phyloP scores from a whole-genome alignment of 1,140 invertebrate genomes.

The Bathynomus jamesi region DNA sequence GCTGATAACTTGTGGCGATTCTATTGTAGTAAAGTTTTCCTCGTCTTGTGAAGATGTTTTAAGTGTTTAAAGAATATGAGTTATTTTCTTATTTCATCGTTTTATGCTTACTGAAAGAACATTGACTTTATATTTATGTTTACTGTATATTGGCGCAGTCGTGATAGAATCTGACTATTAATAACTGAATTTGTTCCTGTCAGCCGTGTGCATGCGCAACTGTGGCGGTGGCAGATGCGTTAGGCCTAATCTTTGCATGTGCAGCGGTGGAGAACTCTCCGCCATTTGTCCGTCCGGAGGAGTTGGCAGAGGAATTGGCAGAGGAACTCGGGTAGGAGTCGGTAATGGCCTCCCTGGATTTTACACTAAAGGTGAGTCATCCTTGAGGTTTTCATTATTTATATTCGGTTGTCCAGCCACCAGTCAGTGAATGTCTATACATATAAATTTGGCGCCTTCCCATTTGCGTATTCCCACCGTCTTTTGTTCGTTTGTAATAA shows the following conservation, averaged over 20 bases:
- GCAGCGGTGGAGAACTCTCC: conserved; percentile 50
- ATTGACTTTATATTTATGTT: neutral
- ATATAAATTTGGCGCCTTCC: no score
- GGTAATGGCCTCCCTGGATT: no score
- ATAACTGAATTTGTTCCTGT: neutral
- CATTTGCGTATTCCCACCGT: no score
- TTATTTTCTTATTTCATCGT: neutral
- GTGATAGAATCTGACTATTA: neutral
- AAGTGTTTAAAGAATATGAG: neutral
- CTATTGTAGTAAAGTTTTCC: no score
- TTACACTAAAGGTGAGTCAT: no score
- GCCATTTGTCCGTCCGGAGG: conserved; percentile 36
- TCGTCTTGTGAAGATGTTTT: neutral
- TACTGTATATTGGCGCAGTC: neutral
- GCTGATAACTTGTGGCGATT: no score
- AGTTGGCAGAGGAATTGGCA: conserved; percentile 8
- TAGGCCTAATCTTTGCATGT: conserved; percentile 72
- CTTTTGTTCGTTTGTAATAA: no score
- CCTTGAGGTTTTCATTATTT: no score
- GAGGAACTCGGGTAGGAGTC: neutral
- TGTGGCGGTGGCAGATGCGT: conserved; percentile 68
- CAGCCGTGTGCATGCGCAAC: conserved; percentile 65
- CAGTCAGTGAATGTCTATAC: no score
- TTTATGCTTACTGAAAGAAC: neutral
- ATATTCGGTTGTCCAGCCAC: no score